Conservation (phyloP, 2,797 vertebrate genomes). For the Brotogeris chrysoptera region DNA sequence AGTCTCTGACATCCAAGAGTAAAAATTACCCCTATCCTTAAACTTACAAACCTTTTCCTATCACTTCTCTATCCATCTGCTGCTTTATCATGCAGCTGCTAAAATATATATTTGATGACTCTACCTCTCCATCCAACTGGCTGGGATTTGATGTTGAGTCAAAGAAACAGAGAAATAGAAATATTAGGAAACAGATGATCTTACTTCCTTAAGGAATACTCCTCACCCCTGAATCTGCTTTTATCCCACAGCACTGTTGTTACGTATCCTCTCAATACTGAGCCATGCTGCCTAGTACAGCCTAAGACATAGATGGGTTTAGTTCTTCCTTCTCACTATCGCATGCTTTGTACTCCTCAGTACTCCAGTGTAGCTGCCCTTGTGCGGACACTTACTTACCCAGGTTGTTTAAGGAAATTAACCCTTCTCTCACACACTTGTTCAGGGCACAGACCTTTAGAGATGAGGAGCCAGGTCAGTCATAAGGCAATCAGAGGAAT, state of each 20-base stretch:
- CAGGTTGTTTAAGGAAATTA: not conserved
- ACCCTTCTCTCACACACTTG: not conserved
- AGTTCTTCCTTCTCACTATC: not conserved
- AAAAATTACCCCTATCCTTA: not conserved
- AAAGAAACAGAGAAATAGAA: not conserved
- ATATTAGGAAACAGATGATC: not conserved
- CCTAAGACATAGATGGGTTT: not conserved
- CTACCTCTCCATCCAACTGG: not conserved
- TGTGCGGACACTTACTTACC: not conserved
- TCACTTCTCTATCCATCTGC: not conserved
- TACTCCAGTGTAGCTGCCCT: not conserved
- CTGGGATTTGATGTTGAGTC: not conserved
- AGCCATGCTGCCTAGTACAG: not conserved
- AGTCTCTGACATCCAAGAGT: not conserved
- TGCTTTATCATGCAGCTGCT: not conserved
- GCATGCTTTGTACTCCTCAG: rapidly evolving
- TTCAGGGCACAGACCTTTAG: not conserved
- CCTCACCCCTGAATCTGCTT: not conserved
- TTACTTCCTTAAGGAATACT: not conserved
- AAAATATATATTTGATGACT: not conserved
- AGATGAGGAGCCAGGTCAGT: not conserved
- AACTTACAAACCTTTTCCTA: not conserved
- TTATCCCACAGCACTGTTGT: not conserved
- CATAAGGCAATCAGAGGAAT: not conserved
- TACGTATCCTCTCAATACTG: not conserved